These are phyloP conservation scores for Psilanteris sp. DNA, from an alignment of 1,140 invertebrate species.

Conservation along the genomic window DNA sequence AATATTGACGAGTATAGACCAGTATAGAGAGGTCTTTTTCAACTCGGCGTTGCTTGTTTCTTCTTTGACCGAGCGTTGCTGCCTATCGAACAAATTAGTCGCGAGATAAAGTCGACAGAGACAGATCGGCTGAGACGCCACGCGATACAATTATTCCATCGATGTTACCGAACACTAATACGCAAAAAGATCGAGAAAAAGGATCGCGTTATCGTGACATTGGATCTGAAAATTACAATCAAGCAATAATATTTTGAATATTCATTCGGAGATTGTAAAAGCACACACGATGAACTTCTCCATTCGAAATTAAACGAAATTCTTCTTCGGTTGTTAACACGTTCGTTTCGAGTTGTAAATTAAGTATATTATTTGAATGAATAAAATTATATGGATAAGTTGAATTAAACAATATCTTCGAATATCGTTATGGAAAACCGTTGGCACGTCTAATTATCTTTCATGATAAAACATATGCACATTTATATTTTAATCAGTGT, in stretches of 20 bases:
- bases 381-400: too few relatives aligned
- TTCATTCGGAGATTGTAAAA: slow-evolving; percentile 17
- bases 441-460: too few relatives aligned
- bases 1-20: background rate
- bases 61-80: slow-evolving; percentile 14
- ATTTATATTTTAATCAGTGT: too few relatives aligned
- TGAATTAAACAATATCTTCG: too few relatives aligned
- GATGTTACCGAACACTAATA: slow-evolving; percentile 40
- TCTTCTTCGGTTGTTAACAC: too few relatives aligned
- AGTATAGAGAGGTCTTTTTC: slow-evolving; percentile 38
- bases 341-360: too few relatives aligned
- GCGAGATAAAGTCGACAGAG: slow-evolving; percentile 77
- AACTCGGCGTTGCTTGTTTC: slow-evolving; percentile 36
- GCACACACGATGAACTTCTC: too few relatives aligned
- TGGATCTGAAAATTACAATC: slow-evolving; percentile 47
- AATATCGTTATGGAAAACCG: too few relatives aligned
- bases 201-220: slow-evolving; percentile 16
- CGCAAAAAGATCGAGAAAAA: slow-evolving; percentile 21
- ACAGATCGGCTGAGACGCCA: slow-evolving; percentile 69
- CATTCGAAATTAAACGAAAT: too few relatives aligned
- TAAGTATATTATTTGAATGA: too few relatives aligned
- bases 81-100: slow-evolving; percentile 76
- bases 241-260: slow-evolving; percentile 35
- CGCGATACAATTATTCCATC: slow-evolving; percentile 71
- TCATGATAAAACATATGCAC: too few relatives aligned